Conservation (phyloP, 2,888 invertebrate genomes). For the Argynnis bischoffii region DNA sequence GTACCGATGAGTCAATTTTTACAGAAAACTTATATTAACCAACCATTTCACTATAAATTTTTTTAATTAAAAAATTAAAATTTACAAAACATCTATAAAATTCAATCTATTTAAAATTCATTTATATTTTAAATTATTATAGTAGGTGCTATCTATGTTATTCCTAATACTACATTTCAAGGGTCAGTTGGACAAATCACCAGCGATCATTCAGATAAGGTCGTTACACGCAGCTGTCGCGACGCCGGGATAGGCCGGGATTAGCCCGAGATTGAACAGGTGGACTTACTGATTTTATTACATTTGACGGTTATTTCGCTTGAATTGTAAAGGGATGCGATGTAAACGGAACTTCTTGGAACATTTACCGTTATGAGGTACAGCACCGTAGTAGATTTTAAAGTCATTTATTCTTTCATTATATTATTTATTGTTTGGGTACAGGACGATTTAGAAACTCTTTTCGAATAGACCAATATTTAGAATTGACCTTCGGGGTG, state of each 20-base stretch:
- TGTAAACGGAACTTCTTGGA: neutral
- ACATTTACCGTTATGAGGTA: too few species aligned
- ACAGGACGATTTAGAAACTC: too few species aligned
- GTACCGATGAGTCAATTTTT: neutral
- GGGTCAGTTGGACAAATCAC: conserved; percentile 55
- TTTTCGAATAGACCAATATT: too few species aligned
- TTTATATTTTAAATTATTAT: neutral
- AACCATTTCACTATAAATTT: too few species aligned
- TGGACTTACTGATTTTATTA: conserved; percentile 33
- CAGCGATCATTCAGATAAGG: conserved; percentile 46
- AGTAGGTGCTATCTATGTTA: conserved; percentile 7
- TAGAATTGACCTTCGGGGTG: too few species aligned
- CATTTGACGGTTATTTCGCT: conserved; percentile 5
- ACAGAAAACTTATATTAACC: too few species aligned
- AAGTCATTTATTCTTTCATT: too few species aligned
- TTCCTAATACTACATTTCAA: conserved; percentile 36
- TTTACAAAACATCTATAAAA: too few species aligned
- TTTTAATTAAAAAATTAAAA: too few species aligned
- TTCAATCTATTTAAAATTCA: too few species aligned
- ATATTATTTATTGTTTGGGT: too few species aligned
- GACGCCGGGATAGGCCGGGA: conserved; percentile 35
- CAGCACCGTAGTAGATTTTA: too few species aligned
- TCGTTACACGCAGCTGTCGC: conserved; percentile 53
- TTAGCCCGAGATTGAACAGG: conserved; percentile 35
- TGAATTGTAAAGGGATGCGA: neutral